Evolutionary conservation across 2,113 vertebrate genomes (phyloP).

Genomic region (Fulica atra): DNA sequence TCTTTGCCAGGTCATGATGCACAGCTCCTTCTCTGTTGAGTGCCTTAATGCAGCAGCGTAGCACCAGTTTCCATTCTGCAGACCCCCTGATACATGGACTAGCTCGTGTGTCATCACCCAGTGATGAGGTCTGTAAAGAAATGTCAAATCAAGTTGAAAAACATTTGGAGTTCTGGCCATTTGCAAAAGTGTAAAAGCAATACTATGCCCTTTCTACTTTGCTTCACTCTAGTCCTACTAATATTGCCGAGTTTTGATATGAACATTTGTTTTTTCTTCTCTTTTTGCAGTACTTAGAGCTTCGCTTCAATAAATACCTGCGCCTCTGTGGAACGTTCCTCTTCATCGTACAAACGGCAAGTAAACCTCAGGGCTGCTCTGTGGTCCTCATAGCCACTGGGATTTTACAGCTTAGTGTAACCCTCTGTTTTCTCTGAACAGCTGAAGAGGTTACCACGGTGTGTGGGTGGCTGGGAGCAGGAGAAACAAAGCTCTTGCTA

Average conservation of each 20-base stretch:
- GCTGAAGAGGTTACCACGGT: neutral
- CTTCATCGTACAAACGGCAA: slow-evolving; percentile 90
- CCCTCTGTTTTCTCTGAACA: neutral
- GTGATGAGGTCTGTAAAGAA: neutral
- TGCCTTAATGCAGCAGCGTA: neutral
- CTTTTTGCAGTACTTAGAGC: slow-evolving; percentile 86
- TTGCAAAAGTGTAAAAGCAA: neutral
- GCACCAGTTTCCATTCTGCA: neutral
- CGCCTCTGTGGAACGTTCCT: slow-evolving; percentile 83
- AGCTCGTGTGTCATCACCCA: neutral
- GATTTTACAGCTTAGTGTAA: neutral
- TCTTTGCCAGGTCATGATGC: neutral
- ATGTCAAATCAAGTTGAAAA: neutral
- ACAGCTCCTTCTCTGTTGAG: neutral
- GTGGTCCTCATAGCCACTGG: rapidly evolving
- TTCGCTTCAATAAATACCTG: slow-evolving; percentile 85
- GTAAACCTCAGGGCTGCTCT: slow-evolving; percentile 42
- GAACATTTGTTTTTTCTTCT: neutral
- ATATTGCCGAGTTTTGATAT: neutral
- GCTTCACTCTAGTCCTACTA: neutral
- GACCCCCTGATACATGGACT: rapidly evolving
- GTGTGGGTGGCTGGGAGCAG: neutral
- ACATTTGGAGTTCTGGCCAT: neutral
- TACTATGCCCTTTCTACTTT: neutral
- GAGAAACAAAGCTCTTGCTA: neutral